These are phyloP conservation scores for Zeuzera pyrina DNA, from an alignment of 2,888 invertebrate species.

Conservation along the genomic window DNA sequence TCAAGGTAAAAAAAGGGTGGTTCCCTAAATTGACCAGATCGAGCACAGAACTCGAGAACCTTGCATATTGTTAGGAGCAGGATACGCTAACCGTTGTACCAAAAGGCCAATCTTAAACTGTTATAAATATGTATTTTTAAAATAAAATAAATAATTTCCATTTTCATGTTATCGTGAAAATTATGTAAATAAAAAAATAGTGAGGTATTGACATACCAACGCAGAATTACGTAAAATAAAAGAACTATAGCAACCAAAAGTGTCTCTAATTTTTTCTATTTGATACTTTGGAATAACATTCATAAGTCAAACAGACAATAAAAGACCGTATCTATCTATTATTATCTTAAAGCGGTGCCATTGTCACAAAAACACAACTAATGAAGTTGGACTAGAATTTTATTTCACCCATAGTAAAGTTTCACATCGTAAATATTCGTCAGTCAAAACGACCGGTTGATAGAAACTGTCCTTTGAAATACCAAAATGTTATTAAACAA, in stretches of 20 bases:
- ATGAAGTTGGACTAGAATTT: conserved; percentile 59
- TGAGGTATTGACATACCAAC: background rate
- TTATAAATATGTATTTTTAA: too few relatives aligned
- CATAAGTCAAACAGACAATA: conserved; percentile 33
- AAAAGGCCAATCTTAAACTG: too few relatives aligned
- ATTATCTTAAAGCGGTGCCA: conserved; percentile 42
- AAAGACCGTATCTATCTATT: conserved; percentile 30
- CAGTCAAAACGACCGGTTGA: conserved; percentile 62
- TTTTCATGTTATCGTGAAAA: too few relatives aligned
- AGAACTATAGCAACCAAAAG: background rate
- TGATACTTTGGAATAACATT: conserved; percentile 44
- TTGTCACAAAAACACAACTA: conserved; percentile 50
- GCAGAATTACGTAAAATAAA: background rate
- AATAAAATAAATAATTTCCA: too few relatives aligned
- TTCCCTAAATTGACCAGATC: too few relatives aligned
- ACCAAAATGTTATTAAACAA: conserved; percentile 17
- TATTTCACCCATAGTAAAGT: conserved; percentile 54
- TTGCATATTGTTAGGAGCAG: too few relatives aligned
- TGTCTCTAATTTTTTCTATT: conserved; percentile 9
- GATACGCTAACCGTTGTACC: too few relatives aligned
- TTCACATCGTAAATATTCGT: conserved; percentile 68
- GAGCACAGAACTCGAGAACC: too few relatives aligned
- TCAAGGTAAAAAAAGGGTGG: too few relatives aligned
- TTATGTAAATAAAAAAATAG: too few relatives aligned
- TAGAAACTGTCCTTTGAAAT: conserved; percentile 43